These are phyloP conservation scores for Tinamus major DNA, from an alignment of 2,797 vertebrate species.

Conservation along the genomic window DNA sequence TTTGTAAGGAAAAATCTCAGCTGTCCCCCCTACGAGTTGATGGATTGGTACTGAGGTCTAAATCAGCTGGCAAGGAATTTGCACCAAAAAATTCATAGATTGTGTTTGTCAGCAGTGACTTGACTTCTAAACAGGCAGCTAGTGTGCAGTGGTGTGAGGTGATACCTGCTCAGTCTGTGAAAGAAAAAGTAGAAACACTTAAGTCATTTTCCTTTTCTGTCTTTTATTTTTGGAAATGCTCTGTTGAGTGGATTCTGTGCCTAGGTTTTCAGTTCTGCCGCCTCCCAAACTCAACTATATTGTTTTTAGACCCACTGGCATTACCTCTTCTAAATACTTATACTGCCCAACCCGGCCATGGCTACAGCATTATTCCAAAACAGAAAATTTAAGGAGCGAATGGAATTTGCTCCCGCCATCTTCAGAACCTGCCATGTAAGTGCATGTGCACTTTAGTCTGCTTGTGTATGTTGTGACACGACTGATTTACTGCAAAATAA, in stretches of 20 bases:
- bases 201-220: not conserved
- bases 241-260: not conserved
- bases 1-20: not conserved
- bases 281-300: not conserved
- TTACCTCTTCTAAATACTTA: not conserved
- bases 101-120: not conserved
- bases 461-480: not conserved
- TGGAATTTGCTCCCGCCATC: not conserved
- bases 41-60: not conserved
- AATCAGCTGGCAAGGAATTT: not conserved
- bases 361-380: not conserved
- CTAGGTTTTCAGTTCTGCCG: not conserved
- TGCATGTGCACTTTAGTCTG: accelerated
- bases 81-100: not conserved
- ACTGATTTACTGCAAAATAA: not conserved
- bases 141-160: not conserved
- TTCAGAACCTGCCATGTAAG: not conserved
- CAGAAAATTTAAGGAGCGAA: not conserved
- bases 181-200: not conserved
- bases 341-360: too few relatives aligned
- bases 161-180: not conserved
- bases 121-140: not conserved
- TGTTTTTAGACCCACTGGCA: not conserved
- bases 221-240: not conserved
- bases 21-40: not conserved